A percentile compares a stretch with the other conserved stretches of the same genome.
Evolutionary conservation across 1,140 invertebrate species (phyloP).

Genomic region (Drosophila oshimai): DNA sequence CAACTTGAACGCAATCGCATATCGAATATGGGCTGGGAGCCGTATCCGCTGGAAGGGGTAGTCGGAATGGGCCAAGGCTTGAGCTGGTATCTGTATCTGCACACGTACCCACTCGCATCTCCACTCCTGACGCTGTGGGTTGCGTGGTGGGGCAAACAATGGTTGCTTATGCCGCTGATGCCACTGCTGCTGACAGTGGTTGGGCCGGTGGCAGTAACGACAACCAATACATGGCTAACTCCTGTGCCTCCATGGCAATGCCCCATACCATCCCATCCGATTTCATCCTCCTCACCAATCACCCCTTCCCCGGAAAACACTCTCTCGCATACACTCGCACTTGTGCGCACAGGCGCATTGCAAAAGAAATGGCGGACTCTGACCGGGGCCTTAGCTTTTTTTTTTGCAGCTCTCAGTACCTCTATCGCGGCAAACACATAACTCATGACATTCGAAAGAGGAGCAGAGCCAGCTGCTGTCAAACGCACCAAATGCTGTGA

Average conservation of each 20-base stretch:
- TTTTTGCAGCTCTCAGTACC: slow-evolving; percentile 14
- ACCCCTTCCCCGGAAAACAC: slow-evolving; percentile 7
- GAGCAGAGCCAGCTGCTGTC: slow-evolving; percentile 49
- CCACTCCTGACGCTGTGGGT: slow-evolving; percentile 16
- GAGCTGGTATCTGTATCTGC: slow-evolving; percentile 16
- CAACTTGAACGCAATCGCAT: slow-evolving; percentile 37
- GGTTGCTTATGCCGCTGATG: slow-evolving; percentile 48
- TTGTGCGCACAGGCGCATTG: slow-evolving; percentile 73
- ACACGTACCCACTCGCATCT: background rate
- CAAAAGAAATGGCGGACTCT: slow-evolving; percentile 66
- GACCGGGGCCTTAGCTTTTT: slow-evolving; percentile 18
- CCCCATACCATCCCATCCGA: too few relatives aligned
- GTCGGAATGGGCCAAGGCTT: background rate
- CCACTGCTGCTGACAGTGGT: slow-evolving; percentile 57
- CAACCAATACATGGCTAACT: slow-evolving; percentile 50
- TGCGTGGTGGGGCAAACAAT: slow-evolving; percentile 66
- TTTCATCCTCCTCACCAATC: slow-evolving; percentile 24
- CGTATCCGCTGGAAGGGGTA: background rate
- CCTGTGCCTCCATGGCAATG: slow-evolving; percentile 55
- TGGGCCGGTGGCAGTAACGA: slow-evolving; percentile 46
- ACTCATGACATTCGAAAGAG: slow-evolving; percentile 68
- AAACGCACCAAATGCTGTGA: slow-evolving; percentile 45
- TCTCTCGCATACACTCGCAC: slow-evolving; percentile 14
- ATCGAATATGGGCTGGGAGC: slow-evolving; percentile 54
- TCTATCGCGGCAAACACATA: slow-evolving; percentile 53